These are phyloP conservation scores for Diorhabda sublineata DNA, from an alignment of 1,140 invertebrate species.

Conservation along the genomic window DNA sequence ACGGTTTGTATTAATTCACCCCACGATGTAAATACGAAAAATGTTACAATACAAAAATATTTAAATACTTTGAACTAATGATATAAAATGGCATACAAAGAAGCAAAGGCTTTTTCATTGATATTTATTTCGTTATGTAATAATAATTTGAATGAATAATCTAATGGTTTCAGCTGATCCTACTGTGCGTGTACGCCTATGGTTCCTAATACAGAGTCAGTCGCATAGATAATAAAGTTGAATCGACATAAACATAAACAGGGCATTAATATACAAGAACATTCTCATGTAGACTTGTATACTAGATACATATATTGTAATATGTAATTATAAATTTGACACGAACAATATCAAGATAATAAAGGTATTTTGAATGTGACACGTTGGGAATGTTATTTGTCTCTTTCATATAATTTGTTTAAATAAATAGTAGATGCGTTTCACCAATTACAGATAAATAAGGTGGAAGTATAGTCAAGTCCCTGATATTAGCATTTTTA, in stretches of 20 bases:
- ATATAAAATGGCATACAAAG: too few relatives aligned
- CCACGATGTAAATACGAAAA: too few relatives aligned
- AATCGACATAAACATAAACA: not conserved
- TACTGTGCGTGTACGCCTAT: not conserved
- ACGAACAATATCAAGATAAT: not conserved
- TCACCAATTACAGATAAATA: too few relatives aligned
- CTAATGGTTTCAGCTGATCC: too few relatives aligned
- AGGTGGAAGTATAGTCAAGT: too few relatives aligned
- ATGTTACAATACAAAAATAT: too few relatives aligned
- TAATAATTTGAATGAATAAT: too few relatives aligned
- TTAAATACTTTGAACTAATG: too few relatives aligned
- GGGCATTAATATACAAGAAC: not conserved
- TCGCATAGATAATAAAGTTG: not conserved
- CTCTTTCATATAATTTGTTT: not conserved
- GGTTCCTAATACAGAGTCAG: not conserved
- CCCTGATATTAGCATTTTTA: too few relatives aligned
- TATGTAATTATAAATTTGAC: constrained; percentile 3
- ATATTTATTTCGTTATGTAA: too few relatives aligned
- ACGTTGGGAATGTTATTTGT: not conserved
- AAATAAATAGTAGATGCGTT: not conserved
- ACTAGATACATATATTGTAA: not conserved
- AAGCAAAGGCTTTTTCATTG: too few relatives aligned
- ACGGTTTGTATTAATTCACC: too few relatives aligned
- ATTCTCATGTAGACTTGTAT: not conserved
- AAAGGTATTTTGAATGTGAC: not conserved